Conservation (phyloP, 2,797 vertebrate genomes). For the Diplodus sargus region DNA sequence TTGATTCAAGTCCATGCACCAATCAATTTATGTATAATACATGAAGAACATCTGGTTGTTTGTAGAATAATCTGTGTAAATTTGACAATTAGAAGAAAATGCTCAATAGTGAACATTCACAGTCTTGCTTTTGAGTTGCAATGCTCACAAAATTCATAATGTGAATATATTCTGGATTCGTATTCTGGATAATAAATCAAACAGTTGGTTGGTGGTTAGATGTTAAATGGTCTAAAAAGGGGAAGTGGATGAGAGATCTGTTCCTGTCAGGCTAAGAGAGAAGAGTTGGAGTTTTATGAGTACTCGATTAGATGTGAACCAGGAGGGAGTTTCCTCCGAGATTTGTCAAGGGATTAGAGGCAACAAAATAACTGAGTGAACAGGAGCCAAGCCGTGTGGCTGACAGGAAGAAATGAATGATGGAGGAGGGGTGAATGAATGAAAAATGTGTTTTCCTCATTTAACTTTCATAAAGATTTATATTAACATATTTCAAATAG, state of each 20-base stretch:
- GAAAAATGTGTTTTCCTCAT: background rate
- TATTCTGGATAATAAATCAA: background rate
- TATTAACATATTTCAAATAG: background rate
- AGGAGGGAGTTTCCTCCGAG: conserved; percentile 2
- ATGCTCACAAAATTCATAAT: background rate
- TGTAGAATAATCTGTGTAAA: background rate
- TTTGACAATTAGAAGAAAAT: background rate
- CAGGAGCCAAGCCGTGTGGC: background rate
- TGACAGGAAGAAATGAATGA: conserved; percentile 18
- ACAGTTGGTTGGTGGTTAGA: background rate
- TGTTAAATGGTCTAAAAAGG: conserved; percentile 2
- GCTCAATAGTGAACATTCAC: background rate
- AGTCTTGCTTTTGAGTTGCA: background rate
- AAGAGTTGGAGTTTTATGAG: conserved; percentile 17
- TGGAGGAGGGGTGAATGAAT: background rate
- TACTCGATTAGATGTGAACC: conserved; percentile 19
- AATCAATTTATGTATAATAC: background rate
- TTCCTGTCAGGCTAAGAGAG: background rate
- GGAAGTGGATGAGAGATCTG: conserved; percentile 1
- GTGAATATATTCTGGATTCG: background rate
- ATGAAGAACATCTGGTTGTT: background rate
- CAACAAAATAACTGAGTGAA: conserved; percentile 12
- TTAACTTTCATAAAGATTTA: conserved; percentile 5
- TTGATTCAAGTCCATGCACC: background rate
- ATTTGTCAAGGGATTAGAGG: conserved; percentile 9